A percentile compares a stretch with the other conserved stretches of the same genome.
Evolutionary conservation across 2,113 vertebrate species (phyloP).

Genomic region (Canis aureus): DNA sequence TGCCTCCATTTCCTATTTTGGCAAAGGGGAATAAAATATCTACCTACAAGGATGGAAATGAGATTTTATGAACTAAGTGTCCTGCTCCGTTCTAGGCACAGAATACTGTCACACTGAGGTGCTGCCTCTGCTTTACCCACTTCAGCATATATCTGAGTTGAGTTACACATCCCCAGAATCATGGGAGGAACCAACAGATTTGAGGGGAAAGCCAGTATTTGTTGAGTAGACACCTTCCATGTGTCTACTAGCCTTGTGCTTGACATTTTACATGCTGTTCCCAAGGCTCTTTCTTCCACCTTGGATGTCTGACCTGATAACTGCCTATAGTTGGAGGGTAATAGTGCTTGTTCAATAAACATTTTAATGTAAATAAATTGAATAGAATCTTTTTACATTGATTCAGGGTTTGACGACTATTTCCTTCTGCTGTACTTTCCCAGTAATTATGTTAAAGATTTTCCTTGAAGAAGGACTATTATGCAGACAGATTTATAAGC

Average conservation of each 20-base stretch:
- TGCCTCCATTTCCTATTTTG: background rate
- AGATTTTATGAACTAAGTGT: background rate
- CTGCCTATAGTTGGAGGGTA: background rate
- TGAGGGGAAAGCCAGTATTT: background rate
- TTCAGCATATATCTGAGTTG: background rate
- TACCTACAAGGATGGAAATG: background rate
- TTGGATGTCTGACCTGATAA: background rate
- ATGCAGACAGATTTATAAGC: slow-evolving; percentile 4
- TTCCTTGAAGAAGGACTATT: slow-evolving; percentile 32
- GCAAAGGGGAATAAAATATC: background rate
- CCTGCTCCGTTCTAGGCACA: background rate
- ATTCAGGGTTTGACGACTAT: background rate
- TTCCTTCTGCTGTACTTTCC: slow-evolving; percentile 16
- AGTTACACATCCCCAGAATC: background rate
- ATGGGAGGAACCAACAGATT: background rate
- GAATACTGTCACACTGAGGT: background rate
- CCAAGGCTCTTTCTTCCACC: background rate
- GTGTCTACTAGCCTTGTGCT: background rate
- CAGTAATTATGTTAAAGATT: slow-evolving; percentile 53
- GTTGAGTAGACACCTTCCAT: background rate
- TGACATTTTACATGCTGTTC: background rate
- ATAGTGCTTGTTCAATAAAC: background rate
- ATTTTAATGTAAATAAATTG: slow-evolving; percentile 53
- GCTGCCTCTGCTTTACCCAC: background rate
- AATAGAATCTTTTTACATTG: background rate